Conservation (phyloP, 1,140 invertebrate species). For the Cyrtorhinus lividipennis region DNA sequence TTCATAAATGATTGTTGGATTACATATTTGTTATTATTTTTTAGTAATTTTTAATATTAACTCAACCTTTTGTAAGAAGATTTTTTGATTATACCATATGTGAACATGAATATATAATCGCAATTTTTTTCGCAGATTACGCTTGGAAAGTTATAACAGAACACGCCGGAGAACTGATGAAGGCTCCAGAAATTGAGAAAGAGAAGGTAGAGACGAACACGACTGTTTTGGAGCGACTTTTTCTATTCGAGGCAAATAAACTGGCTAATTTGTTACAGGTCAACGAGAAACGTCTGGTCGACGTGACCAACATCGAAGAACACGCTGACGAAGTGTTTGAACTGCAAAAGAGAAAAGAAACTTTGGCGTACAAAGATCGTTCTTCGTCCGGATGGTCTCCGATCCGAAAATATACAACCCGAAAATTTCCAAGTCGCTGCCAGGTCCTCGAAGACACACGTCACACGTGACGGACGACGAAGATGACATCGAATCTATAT, state of each 20-base stretch:
- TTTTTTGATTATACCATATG: no score
- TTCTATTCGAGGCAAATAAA: no score
- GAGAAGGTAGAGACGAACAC: constrained; percentile 22
- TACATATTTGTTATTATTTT: neutral
- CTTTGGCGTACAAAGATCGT: constrained; percentile 77
- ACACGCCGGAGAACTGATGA: constrained; percentile 64
- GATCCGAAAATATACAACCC: constrained; percentile 94
- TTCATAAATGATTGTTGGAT: no score
- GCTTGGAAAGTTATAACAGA: constrained; percentile 84
- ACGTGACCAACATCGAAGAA: no score
- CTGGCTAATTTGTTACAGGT: constrained; percentile 31
- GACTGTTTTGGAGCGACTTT: no score
- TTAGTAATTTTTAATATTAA: no score
- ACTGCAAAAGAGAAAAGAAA: constrained; percentile 51
- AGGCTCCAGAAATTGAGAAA: constrained; percentile 36
- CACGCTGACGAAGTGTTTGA: constrained; percentile 50
- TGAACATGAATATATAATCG: no score
- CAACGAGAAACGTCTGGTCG: no score
- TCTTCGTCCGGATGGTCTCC: constrained; percentile 92
- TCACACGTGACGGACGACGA: constrained; percentile 23
- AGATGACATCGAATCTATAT: constrained; percentile 20
- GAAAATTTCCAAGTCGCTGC: constrained; percentile 55
- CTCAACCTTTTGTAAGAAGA: no score
- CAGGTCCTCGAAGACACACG: constrained; percentile 34
- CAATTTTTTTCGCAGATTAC: constrained; percentile 41